Base-by-base conservation (phyloP, 2,888 invertebrate genomes). In the Megalurothrips usitatus region DNA sequence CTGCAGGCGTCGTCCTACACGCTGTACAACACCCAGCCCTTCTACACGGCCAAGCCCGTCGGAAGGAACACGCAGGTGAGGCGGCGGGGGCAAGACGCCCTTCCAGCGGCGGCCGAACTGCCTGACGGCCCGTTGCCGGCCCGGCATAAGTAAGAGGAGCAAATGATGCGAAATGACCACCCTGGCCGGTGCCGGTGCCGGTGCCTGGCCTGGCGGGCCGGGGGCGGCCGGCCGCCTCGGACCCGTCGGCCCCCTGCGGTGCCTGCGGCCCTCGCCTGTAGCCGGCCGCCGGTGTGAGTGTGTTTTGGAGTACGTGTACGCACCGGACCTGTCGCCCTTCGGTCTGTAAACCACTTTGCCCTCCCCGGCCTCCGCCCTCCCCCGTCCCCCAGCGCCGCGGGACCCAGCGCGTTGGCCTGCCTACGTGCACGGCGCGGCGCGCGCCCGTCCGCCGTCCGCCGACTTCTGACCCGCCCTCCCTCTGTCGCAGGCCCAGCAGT, bases 1-100 rank as follows among this genome's bases (percentile, higher is more conserved):
- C 68, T 75, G 68, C 68, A 26, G 68, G 68, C 68, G 1, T 75
- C 68, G 68, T n/a, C 68, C 68, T 75, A 75, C 68, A 75, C 68
- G 9, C 26, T 75, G 68, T 75, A 26, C 68, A 75, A 75, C 68
- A 75, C 68, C 12, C 68, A 75, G 68, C 68, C 68, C 26, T 75
- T 26, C 68, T 75, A 75, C 68, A 26, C 23, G 26, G 68, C 68
- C 68, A 75, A 75, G 68, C 68, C 68, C 23, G 68, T 75, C 68
- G 68, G 68, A 23, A 23, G 68, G 68, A 75, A 75, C 68, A 26
- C 26, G n/a, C 68, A 75, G 68, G 68, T 75, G 12, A 23, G 68
- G 23, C 63, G 63, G 34, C 34, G 34, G 34, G 52, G 10, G 14
- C 14, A 52, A 52, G 12, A 43, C 34, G 34, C 34, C 34, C 34